A percentile compares a stretch with the other conserved stretches of the same genome.
phyloP scores from a whole-genome alignment of 1,140 invertebrate species.

The Drosophila parvula region DNA sequence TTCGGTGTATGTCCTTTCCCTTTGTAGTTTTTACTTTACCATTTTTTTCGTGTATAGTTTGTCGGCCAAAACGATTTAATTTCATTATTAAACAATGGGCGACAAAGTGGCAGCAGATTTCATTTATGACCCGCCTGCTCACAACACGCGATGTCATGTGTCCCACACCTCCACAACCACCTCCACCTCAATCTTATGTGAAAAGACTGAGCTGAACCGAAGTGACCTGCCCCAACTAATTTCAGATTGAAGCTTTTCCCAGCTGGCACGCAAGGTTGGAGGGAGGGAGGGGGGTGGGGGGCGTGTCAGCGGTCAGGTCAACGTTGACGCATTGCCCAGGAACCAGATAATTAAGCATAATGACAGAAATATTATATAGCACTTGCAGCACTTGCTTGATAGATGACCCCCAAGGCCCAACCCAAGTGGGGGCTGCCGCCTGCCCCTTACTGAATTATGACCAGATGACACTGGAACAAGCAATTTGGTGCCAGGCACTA shows the following conservation, averaged over 20 bases:
- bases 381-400: slow-evolving; percentile 68
- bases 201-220: slow-evolving; percentile 25
- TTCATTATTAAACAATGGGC: slow-evolving; percentile 82
- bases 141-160: slow-evolving; percentile 63
- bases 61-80: slow-evolving; percentile 69
- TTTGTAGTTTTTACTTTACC: not conserved
- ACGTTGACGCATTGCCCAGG: slow-evolving; percentile 80
- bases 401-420: slow-evolving; percentile 38
- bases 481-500: slow-evolving; percentile 37
- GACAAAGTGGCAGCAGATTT: slow-evolving; percentile 80
- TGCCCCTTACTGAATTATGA: slow-evolving; percentile 31
- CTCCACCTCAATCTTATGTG: slow-evolving; percentile 46
- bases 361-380: slow-evolving; percentile 79
- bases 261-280: slow-evolving; percentile 45
- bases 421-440: not conserved
- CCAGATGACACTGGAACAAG: slow-evolving; percentile 52
- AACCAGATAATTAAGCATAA: slow-evolving; percentile 83
- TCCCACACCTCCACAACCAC: not conserved
- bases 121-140: slow-evolving; percentile 64
- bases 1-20: not conserved
- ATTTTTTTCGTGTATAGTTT: slow-evolving; percentile 22
- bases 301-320: slow-evolving; percentile 44
- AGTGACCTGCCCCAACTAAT: slow-evolving; percentile 60
- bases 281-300: not conserved
- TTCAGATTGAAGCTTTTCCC: slow-evolving; percentile 24